A percentile compares a stretch with the other conserved stretches of the same genome.
Evolutionary conservation across 2,113 vertebrate genomes (phyloP).

Genomic region (Poeciliopsis retropinna): DNA sequence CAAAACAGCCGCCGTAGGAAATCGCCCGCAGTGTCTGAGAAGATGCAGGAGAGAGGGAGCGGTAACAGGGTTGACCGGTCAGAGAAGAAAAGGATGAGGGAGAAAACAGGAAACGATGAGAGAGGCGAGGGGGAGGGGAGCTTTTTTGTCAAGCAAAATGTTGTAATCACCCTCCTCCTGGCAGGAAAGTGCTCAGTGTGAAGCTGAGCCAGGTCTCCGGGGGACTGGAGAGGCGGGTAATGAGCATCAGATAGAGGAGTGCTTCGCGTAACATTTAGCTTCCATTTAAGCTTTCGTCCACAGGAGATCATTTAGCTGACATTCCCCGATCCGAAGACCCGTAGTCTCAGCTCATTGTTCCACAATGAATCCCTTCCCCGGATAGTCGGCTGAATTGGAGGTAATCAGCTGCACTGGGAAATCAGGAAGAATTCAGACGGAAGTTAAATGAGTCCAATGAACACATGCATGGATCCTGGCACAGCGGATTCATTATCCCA

Average conservation of each 20-base stretch:
- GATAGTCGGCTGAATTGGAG: slow-evolving; percentile 56
- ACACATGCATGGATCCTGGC: slow-evolving; percentile 31
- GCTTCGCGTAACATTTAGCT: slow-evolving; percentile 62
- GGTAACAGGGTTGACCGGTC: slow-evolving; percentile 35
- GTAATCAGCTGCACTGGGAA: slow-evolving; percentile 58
- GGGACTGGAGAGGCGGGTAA: slow-evolving; percentile 70
- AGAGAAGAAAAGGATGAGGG: slow-evolving; percentile 16
- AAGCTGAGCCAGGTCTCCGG: slow-evolving; percentile 66
- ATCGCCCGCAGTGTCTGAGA: slow-evolving; percentile 21
- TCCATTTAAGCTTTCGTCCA: slow-evolving; percentile 64
- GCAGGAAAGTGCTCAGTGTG: slow-evolving; percentile 64
- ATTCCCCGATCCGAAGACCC: slow-evolving; percentile 27
- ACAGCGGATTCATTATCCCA: slow-evolving; percentile 23
- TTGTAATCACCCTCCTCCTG: slow-evolving; percentile 77
- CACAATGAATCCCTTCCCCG: slow-evolving; percentile 46
- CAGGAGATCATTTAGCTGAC: slow-evolving; percentile 70
- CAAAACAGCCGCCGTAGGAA: slow-evolving; percentile 39
- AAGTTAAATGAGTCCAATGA: slow-evolving; percentile 56
- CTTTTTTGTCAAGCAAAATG: slow-evolving; percentile 71
- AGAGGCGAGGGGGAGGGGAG: slow-evolving; percentile 34
- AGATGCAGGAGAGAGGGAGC: slow-evolving; percentile 13
- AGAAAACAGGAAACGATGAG: slow-evolving; percentile 46
- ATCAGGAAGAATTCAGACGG: slow-evolving; percentile 47
- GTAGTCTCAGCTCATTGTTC: slow-evolving; percentile 36
- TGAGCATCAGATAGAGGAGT: slow-evolving; percentile 71